Base-by-base conservation (phyloP, 2,888 invertebrate species). In the Tethea ocularis region DNA sequence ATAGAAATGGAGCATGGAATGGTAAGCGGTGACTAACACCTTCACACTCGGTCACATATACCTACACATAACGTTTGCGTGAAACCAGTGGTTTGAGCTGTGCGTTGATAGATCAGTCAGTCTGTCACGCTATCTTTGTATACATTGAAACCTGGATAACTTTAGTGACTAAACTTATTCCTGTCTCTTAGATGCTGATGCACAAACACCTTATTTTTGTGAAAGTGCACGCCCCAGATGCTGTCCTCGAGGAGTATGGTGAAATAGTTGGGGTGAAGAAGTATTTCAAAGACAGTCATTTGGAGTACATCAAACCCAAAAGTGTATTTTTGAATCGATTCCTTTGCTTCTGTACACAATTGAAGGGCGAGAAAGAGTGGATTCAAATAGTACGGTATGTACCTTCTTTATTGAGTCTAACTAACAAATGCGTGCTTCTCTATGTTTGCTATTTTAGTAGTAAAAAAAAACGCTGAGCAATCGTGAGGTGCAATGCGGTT, bases 151-250 rank as follows among this genome's bases (percentile, higher is more conserved):
- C n/a, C n/a, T n/a, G n/a, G n/a, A n/a, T n/a, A n/a, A n/a, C n/a
- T n/a, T n/a, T n/a, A n/a, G n/a, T n/a, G n/a, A n/a, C n/a, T n/a
- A n/a, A n/a, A n/a, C n/a, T n/a, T n/a, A n/a, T n/a, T n/a, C n/a
- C n/a, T n/a, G n/a, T n/a, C 6, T 53, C 33, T 20, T 33, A 59
- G 59, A 56, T 59, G 52, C 26, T 20, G 5, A 51, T 26, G 6
- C 52, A 59, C 24, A 24, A 36, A 24, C n/a, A 59, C 3, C 22
- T 59, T 15, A 24, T 60, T 8, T 63, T 63, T 52, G 57, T 61
- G 3, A 63, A 63, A 55, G 54, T 63, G 11, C 63, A 63, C 46
- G 60, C 60, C 13, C 63, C 63, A n/a, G 57, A 57, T 46, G 8
- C 17, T 10, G 54, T 63, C 13, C 38, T 60, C 1, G 57, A 58